Evolutionary conservation across 2,113 vertebrate genomes (phyloP), one percentile per base, ranked within the genome.

Genomic region (Myrmecobius fasciatus): DNA sequence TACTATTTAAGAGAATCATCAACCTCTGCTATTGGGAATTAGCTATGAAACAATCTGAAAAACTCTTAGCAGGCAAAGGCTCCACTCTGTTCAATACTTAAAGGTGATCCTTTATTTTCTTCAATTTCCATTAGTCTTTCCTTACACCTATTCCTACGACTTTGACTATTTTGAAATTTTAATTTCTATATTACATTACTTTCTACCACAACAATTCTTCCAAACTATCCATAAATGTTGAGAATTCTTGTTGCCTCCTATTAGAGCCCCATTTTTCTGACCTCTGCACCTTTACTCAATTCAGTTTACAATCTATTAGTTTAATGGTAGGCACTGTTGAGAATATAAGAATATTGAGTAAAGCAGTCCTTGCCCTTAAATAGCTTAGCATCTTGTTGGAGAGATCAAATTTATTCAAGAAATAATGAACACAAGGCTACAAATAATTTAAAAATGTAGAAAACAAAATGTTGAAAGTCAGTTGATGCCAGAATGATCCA

Each of bases 381-480:
- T 89, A 88, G 94, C 22, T 89, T 90, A 96, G 14, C n/a, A 91
- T 92, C 10, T 88, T 51, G 75, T 89, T 83, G 93, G 67, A 75
- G 90, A 95, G 97, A 93, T 46, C 92, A 95, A 94, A 53, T 8
- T 43, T 83, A 14, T 92, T 54, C 11, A 36, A 91, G 53, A 89
- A 94, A 93, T 48, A 93, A 91, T 95, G 49, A 96, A n/a, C 91
- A 96, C 46, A 93, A 67, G n/a, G 92, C 31, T 46, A 89, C n/a
- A 92, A 52, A 53, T 53, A 52, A 94, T 49, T 53, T 2, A 31
- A 12, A 22, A 91, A 8, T 51, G 8, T 31, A 51, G 51, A 20
- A 43, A 22, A 51, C 26, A 53, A 31, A 91, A 5, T 5, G 25
- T 53, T 53, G n/a, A 43, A 83, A 24, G n/a, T 91, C 52, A 43